Conservation (phyloP, 2,113 vertebrate species). For the Alaudala cheleensis region DNA sequence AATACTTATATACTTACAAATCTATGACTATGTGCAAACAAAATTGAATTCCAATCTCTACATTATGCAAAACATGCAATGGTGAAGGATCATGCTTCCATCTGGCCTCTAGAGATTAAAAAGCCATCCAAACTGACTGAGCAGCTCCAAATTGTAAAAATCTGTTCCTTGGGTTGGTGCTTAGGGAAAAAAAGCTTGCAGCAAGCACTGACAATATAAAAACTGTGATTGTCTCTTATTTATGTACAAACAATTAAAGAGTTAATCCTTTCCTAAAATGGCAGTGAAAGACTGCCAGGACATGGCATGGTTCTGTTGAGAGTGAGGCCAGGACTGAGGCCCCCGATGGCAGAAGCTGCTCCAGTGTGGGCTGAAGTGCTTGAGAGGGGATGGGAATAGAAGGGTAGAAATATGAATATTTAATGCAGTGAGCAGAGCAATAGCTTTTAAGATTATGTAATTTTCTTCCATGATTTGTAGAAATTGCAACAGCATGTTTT, state of each 20-base stretch:
- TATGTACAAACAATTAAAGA: not conserved
- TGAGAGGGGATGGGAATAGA: not conserved
- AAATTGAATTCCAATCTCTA: not conserved
- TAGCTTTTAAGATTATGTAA: not conserved
- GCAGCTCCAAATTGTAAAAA: not conserved
- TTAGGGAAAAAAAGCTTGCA: not conserved
- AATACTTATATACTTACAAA: not conserved
- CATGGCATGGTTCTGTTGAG: not conserved
- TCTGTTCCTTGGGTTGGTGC: not conserved
- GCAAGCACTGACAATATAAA: not conserved
- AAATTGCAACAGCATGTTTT: not conserved
- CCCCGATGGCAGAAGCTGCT: rapidly evolving
- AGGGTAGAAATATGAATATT: not conserved
- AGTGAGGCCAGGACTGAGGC: not conserved
- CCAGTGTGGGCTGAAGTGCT: not conserved
- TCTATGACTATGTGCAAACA: not conserved
- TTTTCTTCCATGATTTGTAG: not conserved
- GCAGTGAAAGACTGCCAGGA: not conserved
- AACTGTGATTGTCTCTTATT: not conserved
- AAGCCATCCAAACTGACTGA: slow-evolving; percentile 1
- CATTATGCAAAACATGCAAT: not conserved
- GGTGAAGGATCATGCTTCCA: not conserved
- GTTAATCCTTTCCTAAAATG: not conserved
- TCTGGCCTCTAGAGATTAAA: slow-evolving; percentile 48
- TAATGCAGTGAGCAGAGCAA: not conserved